phyloP scores from a whole-genome alignment of 2,888 invertebrate species.

The Melipona bicolor region DNA sequence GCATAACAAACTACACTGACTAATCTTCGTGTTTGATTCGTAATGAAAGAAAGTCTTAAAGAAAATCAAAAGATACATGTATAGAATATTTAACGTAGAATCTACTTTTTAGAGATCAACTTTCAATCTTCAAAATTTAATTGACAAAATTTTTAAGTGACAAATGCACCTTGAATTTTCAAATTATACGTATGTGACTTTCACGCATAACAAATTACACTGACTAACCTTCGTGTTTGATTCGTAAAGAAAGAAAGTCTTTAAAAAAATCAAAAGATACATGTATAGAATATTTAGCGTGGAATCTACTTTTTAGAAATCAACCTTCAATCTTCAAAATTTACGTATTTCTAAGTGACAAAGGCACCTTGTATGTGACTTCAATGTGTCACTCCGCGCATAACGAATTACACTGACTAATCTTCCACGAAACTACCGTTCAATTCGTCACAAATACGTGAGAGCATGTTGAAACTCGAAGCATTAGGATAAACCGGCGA shows the following conservation, averaged over 20 bases:
- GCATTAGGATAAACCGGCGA: neutral
- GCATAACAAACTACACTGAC: conserved; percentile 6
- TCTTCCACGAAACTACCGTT: conserved; percentile 10
- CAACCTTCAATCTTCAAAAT: no score
- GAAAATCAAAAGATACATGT: neutral
- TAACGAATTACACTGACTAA: conserved; percentile 6
- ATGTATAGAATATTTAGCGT: neutral
- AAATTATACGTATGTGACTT: neutral
- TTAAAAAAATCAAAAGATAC: neutral
- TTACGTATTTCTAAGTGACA: no score
- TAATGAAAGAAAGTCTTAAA: no score
- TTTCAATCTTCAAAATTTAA: no score
- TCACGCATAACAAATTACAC: neutral
- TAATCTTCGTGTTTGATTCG: no score
- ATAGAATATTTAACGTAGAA: neutral
- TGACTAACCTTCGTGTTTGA: conserved; percentile 1
- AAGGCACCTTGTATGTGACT: neutral
- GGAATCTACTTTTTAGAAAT: neutral
- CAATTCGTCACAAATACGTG: conserved; percentile 7
- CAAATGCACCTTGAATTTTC: no score
- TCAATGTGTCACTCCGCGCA: neutral
- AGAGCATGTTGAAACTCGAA: neutral
- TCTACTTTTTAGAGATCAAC: neutral
- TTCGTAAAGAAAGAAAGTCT: no score
- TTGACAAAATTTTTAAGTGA: no score